Evolutionary conservation across 2,113 vertebrate genomes (phyloP).

Genomic region (Odocoileus hemionus): DNA sequence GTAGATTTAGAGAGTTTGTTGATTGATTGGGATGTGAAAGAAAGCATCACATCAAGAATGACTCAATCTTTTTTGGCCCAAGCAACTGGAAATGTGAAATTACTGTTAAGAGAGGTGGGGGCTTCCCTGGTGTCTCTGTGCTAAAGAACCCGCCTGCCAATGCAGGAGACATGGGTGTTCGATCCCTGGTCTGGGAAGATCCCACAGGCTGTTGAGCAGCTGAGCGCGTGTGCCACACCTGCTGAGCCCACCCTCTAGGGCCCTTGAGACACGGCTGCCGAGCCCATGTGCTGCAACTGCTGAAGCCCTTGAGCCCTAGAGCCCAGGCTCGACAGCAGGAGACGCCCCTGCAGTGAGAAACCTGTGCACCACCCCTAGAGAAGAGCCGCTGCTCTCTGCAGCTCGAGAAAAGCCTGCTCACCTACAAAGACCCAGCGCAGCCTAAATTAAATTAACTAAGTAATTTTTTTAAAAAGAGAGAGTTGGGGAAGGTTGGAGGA

Average conservation of each 20-base stretch:
- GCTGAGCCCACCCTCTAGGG: not conserved
- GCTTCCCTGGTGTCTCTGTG: not conserved
- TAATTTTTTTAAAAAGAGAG: not conserved
- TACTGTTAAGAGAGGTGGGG: not conserved
- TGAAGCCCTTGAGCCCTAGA: not conserved
- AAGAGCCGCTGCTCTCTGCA: not conserved
- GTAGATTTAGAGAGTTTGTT: not conserved
- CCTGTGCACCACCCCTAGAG: not conserved
- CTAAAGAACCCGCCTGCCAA: not conserved
- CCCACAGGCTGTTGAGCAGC: not conserved
- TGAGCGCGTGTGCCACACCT: not conserved
- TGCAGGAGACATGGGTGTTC: not conserved
- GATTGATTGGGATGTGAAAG: not conserved
- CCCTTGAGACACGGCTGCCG: not conserved
- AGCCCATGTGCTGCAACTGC: not conserved
- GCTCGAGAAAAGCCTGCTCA: not conserved
- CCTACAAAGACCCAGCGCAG: not conserved
- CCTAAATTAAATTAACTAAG: not conserved
- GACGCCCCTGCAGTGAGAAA: not conserved
- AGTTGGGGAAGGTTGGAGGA: not conserved
- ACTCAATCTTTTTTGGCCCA: not conserved
- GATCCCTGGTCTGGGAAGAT: not conserved
- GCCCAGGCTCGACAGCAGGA: not conserved
- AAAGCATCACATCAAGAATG: not conserved
- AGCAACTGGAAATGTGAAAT: not conserved